Base-by-base conservation (phyloP, 2,113 vertebrate species). In the Canis aureus region DNA sequence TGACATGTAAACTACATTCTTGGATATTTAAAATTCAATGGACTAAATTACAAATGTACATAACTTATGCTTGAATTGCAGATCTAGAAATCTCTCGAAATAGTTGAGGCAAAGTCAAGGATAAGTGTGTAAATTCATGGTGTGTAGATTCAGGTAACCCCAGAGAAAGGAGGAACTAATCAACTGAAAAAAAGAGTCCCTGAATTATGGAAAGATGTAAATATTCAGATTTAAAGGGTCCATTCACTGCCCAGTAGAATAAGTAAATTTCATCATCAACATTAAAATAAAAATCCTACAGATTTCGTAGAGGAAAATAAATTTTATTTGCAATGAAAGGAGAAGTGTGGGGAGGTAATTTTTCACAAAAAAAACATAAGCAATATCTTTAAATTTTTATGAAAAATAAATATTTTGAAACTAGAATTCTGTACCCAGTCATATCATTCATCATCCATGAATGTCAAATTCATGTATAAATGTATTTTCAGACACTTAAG, bases 361-460 rank as follows among this genome's bases (percentile, higher is more conserved):
- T 86, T 62, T 55, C 23, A 94, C 83, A 6, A 94, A 69, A 95
- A 95, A 27, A 43, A 43, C 32, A 29, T 53, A 38, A 80, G 20
- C 32, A 60, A 35, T 55, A 49, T 78, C 60, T 73, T 83, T 88
- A 73, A 32, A 35, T 89, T 89, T 96, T 12, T 74, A 32, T 89
- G 49, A 76, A 95, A 97, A 92, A 80, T 66, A 59, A 59, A 64
- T 62, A 94, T 92, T 89, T 81, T 93, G 25, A 91, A 89, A 83
- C 17, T 84, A 66, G n/a, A 88, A 89, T 43, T 94, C 19, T 85
- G 6, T 69, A 38, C 32, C 22, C 8, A 93, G 8, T 83, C 32
- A 59, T 83, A 49, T 79, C 19, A 87, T 74, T 94, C 84, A 38
- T 94, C 64, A 88, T 6, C 66, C 49, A 67, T 57, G 35, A 74